These are phyloP conservation scores for Crax fasciolata DNA, from an alignment of 2,797 vertebrate genomes.

Conservation along the genomic window DNA sequence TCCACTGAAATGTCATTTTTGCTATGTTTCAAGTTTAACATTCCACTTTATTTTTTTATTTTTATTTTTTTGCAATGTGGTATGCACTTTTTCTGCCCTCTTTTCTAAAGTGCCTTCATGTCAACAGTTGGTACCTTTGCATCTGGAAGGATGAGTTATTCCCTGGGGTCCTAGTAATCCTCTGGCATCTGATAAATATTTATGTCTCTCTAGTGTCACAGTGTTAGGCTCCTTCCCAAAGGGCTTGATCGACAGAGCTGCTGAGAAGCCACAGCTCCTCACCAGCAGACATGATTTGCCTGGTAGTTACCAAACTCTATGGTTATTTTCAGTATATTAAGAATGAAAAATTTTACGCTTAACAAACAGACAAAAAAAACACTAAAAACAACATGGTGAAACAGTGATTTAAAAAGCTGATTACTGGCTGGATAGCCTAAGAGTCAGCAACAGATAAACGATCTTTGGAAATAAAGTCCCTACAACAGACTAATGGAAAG, in stretches of 20 bases:
- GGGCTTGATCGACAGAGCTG: neutral
- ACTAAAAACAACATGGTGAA: accelerated
- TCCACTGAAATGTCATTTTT: neutral
- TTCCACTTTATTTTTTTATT: neutral
- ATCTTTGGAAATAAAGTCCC: neutral
- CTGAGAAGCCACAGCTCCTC: neutral
- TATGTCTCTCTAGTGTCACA: neutral
- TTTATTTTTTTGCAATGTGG: neutral
- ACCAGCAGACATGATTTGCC: neutral
- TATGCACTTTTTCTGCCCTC: neutral
- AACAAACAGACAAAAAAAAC: neutral
- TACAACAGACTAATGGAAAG: neutral
- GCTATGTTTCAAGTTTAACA: neutral
- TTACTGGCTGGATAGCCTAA: neutral
- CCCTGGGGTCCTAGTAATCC: neutral
- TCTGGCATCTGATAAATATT: neutral
- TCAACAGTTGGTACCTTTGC: neutral
- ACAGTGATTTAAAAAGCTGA: neutral
- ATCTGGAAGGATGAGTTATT: neutral
- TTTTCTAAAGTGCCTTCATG: neutral
- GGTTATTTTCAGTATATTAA: neutral
- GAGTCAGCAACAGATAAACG: neutral
- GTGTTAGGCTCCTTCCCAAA: neutral
- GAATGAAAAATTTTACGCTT: neutral
- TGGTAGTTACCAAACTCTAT: neutral